Conservation (phyloP, 2,113 vertebrate genomes). For the Hystrix brachyura region DNA sequence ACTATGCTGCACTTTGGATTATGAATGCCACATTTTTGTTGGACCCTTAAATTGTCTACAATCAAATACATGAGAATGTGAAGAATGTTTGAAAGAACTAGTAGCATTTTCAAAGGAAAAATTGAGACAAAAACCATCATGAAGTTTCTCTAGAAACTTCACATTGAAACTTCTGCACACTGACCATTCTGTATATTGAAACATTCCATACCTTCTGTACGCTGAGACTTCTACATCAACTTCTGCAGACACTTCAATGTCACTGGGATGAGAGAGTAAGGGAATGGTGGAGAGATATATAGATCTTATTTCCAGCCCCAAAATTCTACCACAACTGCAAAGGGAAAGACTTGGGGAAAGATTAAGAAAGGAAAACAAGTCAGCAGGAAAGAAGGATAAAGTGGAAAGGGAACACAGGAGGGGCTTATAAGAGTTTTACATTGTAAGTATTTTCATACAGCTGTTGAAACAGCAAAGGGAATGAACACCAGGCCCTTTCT, state of each 20-base stretch:
- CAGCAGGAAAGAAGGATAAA: background rate
- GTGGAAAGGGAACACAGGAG: background rate
- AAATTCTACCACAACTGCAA: background rate
- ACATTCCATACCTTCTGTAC: no score
- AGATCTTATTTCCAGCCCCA: background rate
- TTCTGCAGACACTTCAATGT: no score
- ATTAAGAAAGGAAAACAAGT: background rate
- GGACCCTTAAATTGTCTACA: background rate
- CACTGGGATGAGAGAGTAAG: background rate
- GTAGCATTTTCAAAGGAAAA: background rate
- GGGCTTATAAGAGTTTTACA: background rate
- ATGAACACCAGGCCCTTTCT: conserved; percentile 16
- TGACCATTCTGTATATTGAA: no score
- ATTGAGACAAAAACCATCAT: background rate
- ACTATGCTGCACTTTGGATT: background rate
- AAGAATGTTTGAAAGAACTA: background rate
- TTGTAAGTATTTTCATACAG: background rate
- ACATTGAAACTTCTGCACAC: no score
- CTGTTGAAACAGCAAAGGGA: background rate
- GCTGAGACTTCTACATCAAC: no score
- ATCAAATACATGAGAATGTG: background rate
- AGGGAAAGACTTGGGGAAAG: background rate
- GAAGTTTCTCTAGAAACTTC: background rate
- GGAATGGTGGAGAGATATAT: background rate
- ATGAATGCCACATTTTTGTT: background rate